These are phyloP conservation scores for Oncorhynchus gorbuscha DNA, from an alignment of 2,113 vertebrate species.

Conservation along the genomic window DNA sequence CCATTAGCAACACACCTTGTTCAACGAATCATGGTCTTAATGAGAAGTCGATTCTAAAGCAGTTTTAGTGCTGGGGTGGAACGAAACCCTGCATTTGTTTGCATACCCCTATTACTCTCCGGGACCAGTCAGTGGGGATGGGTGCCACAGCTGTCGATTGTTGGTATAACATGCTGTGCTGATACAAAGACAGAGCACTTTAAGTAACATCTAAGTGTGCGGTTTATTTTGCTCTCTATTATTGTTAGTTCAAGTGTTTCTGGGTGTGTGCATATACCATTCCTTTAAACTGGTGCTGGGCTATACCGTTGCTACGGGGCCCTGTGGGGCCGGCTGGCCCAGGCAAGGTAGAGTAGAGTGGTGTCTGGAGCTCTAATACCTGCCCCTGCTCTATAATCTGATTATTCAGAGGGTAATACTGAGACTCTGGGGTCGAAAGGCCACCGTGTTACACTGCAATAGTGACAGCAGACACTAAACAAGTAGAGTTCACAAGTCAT, in stretches of 20 bases:
- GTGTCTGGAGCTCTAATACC: constrained; percentile 72
- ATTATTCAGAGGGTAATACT: constrained; percentile 54
- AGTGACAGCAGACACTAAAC: not conserved
- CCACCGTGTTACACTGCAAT: constrained; percentile 34
- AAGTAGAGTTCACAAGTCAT: not conserved
- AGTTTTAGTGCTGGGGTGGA: too few relatives aligned
- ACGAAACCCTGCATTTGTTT: too few relatives aligned
- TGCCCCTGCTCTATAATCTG: constrained; percentile 65
- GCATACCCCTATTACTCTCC: too few relatives aligned
- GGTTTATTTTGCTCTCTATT: not conserved
- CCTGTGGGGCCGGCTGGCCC: constrained; percentile 29
- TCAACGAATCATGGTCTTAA: too few relatives aligned
- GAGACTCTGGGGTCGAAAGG: constrained; percentile 41
- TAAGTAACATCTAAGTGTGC: not conserved
- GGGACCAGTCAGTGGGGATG: too few relatives aligned
- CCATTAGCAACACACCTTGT: too few relatives aligned
- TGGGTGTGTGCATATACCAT: too few relatives aligned
- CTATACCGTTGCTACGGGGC: constrained; percentile 65
- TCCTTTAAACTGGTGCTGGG: constrained; percentile 1
- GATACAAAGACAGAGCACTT: too few relatives aligned
- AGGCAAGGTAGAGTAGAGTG: constrained; percentile 47
- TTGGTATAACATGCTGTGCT: too few relatives aligned
- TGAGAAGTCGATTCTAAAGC: too few relatives aligned
- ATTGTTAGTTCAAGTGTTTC: not conserved
- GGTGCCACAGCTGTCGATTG: too few relatives aligned